Evolutionary conservation across 2,113 vertebrate genomes (phyloP), one percentile per base, ranked within the genome.

Genomic region (Ascaphus truei): DNA sequence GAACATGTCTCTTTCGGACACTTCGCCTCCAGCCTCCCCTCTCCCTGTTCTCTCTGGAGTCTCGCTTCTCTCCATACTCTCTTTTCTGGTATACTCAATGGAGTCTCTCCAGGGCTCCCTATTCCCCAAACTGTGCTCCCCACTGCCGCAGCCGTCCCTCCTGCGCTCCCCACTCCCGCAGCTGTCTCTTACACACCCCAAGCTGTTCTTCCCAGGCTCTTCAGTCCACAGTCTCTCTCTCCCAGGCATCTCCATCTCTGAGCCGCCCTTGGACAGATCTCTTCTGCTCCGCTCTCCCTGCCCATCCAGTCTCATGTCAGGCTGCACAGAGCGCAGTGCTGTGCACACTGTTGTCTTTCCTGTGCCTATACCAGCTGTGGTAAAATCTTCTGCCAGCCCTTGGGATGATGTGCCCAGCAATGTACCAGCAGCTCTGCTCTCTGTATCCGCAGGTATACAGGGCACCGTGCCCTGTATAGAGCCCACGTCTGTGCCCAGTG

Each of bases 281-380:
- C 34, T 34, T 25, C 43, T 78, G 20, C 15, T 15, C 15, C 52
- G 27, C 39, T 61, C 11, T 30, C 72, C 62, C 43, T 50, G 67
- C 59, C 53, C 66, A 59, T 77, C 76, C 48, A 77, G 31, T 52
- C 31, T 25, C n/a, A 66, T 66, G 33, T 55, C 63, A 48, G 36
- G 53, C 36, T 16, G 3, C 51, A 23, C 27, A 18, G 7, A 55
- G 45, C 68, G 60, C 67, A 69, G 56, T 55, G 45, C 57, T 56
- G 51, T 12, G 73, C 34, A 27, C n/a, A 12, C 10, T 8, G 34
- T 7, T 10, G 15, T 13, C 4, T 43, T 16, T 6, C 4, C 43
- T 0, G 29, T 30, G 8, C 20, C 43, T 20, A 12, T 15, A 13
- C 23, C 26, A 23, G 8, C 4, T 57, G 5, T 5, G 56, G 16